phyloP scores from a whole-genome alignment of 2,888 invertebrate species.

The Caenorhabditis becei region DNA sequence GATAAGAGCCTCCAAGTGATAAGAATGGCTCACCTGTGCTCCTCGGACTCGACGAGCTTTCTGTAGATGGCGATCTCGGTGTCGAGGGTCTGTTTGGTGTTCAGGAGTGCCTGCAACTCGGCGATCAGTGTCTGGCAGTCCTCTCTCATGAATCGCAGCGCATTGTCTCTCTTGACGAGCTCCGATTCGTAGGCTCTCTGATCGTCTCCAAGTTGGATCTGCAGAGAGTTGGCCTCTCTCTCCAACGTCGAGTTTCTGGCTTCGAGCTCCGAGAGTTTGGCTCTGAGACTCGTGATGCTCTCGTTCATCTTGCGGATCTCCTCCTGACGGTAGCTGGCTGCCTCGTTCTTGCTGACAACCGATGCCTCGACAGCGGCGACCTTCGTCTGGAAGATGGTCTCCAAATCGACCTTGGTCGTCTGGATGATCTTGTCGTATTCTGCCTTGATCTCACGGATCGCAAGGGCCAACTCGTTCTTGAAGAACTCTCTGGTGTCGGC shows the following conservation, averaged over 20 bases:
- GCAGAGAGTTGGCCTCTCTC: constrained; percentile 76
- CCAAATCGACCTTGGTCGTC: constrained; percentile 83
- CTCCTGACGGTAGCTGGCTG: constrained; percentile 82
- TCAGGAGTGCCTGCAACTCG: constrained; percentile 82
- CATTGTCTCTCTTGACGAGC: constrained; percentile 79
- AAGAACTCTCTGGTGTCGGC: constrained; percentile 84
- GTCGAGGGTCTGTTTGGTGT: constrained; percentile 84
- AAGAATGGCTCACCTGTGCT: constrained; percentile 83
- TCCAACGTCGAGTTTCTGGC: constrained; percentile 58
- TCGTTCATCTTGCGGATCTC: constrained; percentile 74
- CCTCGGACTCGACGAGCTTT: constrained; percentile 84
- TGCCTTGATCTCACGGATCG: constrained; percentile 84
- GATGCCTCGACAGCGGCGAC: constrained; percentile 81
- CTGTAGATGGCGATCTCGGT: constrained; percentile 84
- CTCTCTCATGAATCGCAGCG: constrained; percentile 81
- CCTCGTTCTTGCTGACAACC: constrained; percentile 83
- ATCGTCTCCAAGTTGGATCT: constrained; percentile 83
- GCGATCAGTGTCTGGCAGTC: constrained; percentile 82
- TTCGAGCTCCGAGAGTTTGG: constrained; percentile 61
- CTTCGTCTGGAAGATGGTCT: constrained; percentile 82
- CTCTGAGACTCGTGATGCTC: constrained; percentile 51
- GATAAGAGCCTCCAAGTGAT: not conserved
- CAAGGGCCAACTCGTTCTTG: constrained; percentile 84
- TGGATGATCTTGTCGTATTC: constrained; percentile 82
- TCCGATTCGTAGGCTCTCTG: constrained; percentile 82